Base-by-base conservation (phyloP, 2,888 invertebrate species). In the Temnothorax rugatulus region DNA sequence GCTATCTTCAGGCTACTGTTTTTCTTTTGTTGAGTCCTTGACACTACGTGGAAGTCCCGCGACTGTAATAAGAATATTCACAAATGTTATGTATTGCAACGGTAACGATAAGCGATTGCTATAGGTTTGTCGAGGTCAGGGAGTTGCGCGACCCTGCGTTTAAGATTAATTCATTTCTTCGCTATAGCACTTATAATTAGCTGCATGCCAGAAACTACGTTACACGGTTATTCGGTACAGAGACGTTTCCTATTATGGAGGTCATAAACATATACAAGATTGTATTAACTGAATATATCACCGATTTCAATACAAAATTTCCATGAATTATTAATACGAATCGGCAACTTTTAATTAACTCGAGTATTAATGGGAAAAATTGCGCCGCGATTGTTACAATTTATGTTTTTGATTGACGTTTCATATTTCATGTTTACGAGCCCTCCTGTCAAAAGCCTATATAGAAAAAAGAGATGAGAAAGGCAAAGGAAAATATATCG, bases 1-100 rank as follows among this genome's bases (percentile, higher is more conserved):
- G 83, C 84, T 4, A 91, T 18, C 13, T 85, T 25, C 7, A 87
- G 57, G 63, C 73, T 88, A 38, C 83, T 91, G 57, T 81, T 90
- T 13, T 41, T 68, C 76, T 88, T 90, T 57, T 44, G 73, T 0
- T 83, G 47, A 7, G 77, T 52, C 74, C 86, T 89, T 8, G 86
- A 64, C 7, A 68, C 34, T 47, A 90, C 75, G 47, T 86, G 90
- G 73, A 92, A 92, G 73, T 92, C 90, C 25, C 88, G 92, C 0
- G 90, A 85, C 92, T 92, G 86, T 8, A 87, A 88, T 41, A 64
- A 79, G 57, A 76, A 82, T 54, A 69, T 50, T 68, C 69, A 4
- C 15, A 21, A 69, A 29, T 11, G 54, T 59, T 75, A 21, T 29
- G 34, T 13, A 15, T 50, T 64, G 25, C 18, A 50, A 2, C n/a